phyloP scores from a whole-genome alignment of 2,113 vertebrate species.

The Eubucco bourcierii region DNA sequence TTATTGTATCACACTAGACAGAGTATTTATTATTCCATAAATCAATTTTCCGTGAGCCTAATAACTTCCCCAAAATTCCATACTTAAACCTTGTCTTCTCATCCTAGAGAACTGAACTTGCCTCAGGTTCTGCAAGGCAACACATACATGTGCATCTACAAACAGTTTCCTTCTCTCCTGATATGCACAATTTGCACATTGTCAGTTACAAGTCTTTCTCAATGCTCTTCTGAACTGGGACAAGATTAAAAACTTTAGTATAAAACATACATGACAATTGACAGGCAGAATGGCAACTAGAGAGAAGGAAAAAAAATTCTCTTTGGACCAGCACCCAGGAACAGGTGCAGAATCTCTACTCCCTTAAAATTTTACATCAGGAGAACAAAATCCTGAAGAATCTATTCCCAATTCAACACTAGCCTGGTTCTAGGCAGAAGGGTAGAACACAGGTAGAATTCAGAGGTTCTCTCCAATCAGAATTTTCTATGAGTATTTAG shows the following conservation, averaged over 20 bases:
- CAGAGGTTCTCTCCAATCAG: background rate
- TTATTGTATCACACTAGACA: background rate
- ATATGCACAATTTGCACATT: rapidly evolving
- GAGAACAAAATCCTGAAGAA: background rate
- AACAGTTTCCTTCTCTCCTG: background rate
- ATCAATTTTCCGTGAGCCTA: background rate
- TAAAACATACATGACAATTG: background rate
- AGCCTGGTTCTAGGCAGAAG: background rate
- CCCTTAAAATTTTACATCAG: background rate
- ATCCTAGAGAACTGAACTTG: background rate
- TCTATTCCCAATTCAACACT: background rate
- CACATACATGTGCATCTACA: background rate
- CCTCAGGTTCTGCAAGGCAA: background rate
- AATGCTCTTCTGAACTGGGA: background rate
- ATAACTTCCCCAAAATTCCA: background rate
- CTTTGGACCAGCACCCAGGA: background rate
- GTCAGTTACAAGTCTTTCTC: background rate
- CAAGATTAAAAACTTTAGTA: background rate
- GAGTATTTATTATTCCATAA: background rate
- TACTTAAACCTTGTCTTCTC: background rate
- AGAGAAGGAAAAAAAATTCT: background rate
- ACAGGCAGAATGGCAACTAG: background rate
- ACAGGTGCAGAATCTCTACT: background rate
- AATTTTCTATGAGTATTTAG: background rate
- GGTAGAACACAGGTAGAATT: background rate